phyloP scores from a whole-genome alignment of 2,113 vertebrate genomes.

The Panurus biarmicus region DNA sequence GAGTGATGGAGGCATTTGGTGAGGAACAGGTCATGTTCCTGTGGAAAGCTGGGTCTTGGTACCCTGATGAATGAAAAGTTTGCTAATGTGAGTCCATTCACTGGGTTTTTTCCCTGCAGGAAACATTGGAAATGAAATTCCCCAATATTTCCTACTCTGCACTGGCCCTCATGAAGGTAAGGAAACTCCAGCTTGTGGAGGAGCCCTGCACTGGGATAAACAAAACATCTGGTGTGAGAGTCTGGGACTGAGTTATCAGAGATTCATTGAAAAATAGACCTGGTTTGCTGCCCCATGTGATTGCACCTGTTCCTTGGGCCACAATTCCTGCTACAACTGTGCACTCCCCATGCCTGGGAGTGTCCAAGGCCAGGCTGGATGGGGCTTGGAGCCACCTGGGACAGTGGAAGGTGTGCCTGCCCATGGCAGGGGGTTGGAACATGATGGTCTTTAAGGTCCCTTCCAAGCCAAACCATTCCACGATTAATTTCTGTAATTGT shows the following conservation, averaged over 20 bases:
- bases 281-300: background rate
- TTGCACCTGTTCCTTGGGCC: background rate
- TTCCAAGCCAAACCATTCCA: background rate
- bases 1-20: background rate
- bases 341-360: background rate
- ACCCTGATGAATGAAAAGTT: background rate
- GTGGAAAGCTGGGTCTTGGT: background rate
- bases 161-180: constrained; percentile 90
- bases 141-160: constrained; percentile 81
- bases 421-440: background rate
- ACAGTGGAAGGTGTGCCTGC: background rate
- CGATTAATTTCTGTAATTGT: background rate
- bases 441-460: background rate
- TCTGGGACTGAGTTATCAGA: background rate
- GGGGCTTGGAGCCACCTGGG: background rate
- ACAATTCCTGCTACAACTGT: fast-evolving
- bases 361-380: background rate
- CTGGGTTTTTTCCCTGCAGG: constrained; percentile 60
- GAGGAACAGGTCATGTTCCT: background rate
- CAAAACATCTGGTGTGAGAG: background rate
- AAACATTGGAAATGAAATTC: constrained; percentile 86
- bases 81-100: background rate
- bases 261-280: background rate
- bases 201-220: background rate
- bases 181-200: background rate